phyloP scores from a whole-genome alignment of 2,888 invertebrate species.

The Oxyscelio sp. region DNA sequence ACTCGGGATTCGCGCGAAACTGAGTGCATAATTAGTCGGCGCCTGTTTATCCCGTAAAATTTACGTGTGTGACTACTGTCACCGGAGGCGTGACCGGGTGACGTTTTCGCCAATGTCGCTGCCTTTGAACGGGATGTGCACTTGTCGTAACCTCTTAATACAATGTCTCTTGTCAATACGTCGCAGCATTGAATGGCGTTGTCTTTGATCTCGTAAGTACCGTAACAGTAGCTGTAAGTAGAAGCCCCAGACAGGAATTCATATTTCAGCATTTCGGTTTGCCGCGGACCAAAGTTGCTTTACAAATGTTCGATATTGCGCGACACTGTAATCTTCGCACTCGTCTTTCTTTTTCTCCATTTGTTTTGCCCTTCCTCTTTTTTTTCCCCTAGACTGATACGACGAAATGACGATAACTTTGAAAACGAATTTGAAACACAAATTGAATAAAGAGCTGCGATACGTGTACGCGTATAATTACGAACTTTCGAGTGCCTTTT shows the following conservation, averaged over 20 bases:
- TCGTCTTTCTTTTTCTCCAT: no score
- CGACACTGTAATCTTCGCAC: neutral
- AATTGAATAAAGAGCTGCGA: no score
- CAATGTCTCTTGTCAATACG: conserved; percentile 57
- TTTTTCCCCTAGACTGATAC: neutral
- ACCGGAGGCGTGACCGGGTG: neutral
- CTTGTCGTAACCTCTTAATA: conserved; percentile 64
- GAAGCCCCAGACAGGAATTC: conserved; percentile 44
- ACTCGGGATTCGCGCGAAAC: conserved; percentile 9
- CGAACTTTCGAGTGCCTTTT: no score
- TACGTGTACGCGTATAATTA: no score
- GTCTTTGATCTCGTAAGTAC: conserved; percentile 62
- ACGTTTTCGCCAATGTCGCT: conserved; percentile 22
- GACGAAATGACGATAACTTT: neutral
- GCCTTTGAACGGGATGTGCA: conserved; percentile 40
- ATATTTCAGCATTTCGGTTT: conserved; percentile 49
- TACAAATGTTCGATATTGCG: conserved; percentile 14
- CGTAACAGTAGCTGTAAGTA: conserved; percentile 58
- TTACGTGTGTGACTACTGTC: no score
- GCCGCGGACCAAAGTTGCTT: conserved; percentile 26
- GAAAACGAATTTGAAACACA: neutral
- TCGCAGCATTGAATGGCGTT: conserved; percentile 43
- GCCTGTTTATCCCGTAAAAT: neutral
- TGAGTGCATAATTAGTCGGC: conserved; percentile 34
- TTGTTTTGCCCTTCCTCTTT: conserved; percentile 1